phyloP scores from a whole-genome alignment of 2,113 vertebrate species.

The Scomber japonicus region DNA sequence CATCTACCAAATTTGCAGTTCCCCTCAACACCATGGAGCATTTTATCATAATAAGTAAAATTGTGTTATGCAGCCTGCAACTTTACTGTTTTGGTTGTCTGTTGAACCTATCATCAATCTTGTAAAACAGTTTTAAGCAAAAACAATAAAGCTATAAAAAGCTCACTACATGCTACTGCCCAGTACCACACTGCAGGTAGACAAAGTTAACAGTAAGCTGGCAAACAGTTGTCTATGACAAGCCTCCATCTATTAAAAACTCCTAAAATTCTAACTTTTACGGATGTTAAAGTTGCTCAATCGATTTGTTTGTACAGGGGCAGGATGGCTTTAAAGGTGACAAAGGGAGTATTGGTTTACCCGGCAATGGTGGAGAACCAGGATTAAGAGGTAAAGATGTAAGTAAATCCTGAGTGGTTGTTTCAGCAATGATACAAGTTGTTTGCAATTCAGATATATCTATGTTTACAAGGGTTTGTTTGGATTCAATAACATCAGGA shows the following conservation, averaged over 20 bases:
- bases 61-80: no score
- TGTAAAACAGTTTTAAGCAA: no score
- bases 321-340: conserved; percentile 86
- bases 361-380: conserved; percentile 84
- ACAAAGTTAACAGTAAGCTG: background rate
- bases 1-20: no score
- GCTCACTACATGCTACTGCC: background rate
- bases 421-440: conserved; percentile 40
- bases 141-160: background rate
- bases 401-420: conserved; percentile 86
- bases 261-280: background rate
- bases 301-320: conserved; percentile 81
- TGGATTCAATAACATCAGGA: background rate
- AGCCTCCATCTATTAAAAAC: no score
- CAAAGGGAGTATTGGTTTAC: conserved; percentile 82
- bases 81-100: background rate
- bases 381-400: conserved; percentile 96
- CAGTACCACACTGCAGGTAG: background rate
- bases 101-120: no score
- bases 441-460: conserved; percentile 11
- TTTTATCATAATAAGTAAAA: background rate
- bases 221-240: background rate
- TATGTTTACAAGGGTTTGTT: background rate
- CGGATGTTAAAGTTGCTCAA: background rate
- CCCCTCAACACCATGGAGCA: background rate